Evolutionary conservation across 2,797 vertebrate species (phyloP).

Genomic region (Erpetoichthys calabaricus): DNA sequence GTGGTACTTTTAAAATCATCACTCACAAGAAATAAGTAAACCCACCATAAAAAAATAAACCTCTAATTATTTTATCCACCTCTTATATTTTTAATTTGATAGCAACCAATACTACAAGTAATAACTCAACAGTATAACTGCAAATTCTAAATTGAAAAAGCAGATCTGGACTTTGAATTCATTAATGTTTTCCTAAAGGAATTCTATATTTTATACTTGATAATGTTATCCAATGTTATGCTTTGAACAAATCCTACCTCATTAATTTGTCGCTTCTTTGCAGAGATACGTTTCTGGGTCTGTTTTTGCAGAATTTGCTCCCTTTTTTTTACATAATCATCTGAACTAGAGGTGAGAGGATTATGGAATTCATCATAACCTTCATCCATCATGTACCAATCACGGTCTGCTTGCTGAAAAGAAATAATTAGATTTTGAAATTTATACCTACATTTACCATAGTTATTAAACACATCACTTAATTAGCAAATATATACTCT

Average conservation of each 20-base stretch:
- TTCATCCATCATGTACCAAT: conserved; percentile 99
- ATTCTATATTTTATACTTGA: too few species aligned
- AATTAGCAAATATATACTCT: too few species aligned
- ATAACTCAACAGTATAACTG: too few species aligned
- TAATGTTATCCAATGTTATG: too few species aligned
- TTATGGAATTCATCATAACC: conserved; percentile 95
- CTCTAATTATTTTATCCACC: too few species aligned
- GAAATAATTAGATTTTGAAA: background rate
- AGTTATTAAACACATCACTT: background rate
- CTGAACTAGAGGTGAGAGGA: conserved; percentile 78
- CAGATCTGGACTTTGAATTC: too few species aligned
- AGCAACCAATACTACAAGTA: too few species aligned
- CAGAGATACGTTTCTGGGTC: conserved; percentile 92
- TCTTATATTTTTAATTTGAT: too few species aligned
- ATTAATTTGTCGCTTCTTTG: conserved; percentile 90
- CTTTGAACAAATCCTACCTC: conserved; percentile 51
- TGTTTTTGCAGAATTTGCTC: conserved; percentile 93
- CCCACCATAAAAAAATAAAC: too few species aligned
- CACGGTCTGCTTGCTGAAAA: conserved; percentile 88
- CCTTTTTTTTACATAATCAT: conserved; percentile 83
- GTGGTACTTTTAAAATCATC: background rate
- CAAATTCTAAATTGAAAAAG: too few species aligned
- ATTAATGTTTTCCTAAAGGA: too few species aligned
- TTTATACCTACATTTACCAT: background rate
- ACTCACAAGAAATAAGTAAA: too few species aligned